phyloP scores from a whole-genome alignment of 2,797 vertebrate species.

The Distichodus sexfasciatus region DNA sequence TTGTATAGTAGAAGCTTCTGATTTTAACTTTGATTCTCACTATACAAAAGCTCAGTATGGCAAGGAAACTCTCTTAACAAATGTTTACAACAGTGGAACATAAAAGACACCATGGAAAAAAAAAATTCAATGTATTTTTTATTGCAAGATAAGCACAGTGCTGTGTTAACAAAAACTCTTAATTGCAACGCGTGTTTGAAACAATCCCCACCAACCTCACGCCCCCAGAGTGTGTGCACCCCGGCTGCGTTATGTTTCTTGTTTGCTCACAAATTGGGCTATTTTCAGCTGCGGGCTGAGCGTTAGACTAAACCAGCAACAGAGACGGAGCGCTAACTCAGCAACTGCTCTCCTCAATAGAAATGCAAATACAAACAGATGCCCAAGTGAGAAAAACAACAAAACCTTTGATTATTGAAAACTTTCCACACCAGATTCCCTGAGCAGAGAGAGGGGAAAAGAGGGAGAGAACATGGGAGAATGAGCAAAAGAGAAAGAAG shows the following conservation, averaged over 20 bases:
- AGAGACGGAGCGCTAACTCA: constrained; percentile 67
- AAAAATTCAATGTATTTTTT: constrained; percentile 59
- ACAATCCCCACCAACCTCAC: constrained; percentile 64
- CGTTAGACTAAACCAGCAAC: constrained; percentile 67
- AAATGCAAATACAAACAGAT: constrained; percentile 78
- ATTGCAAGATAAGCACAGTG: constrained; percentile 67
- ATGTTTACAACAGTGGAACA: constrained; percentile 46
- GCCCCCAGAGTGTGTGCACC: constrained; percentile 61
- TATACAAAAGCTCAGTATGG: constrained; percentile 23
- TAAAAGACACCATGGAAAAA: constrained; percentile 39
- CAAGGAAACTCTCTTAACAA: constrained; percentile 46
- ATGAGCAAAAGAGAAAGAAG: too few relatives aligned
- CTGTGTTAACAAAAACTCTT: constrained; percentile 66
- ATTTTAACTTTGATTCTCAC: neutral
- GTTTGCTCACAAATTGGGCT: constrained; percentile 82
- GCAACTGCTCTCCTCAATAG: constrained; percentile 69
- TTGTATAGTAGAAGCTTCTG: neutral
- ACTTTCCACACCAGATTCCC: constrained; percentile 68
- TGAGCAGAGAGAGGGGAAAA: constrained; percentile 61
- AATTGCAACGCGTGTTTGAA: constrained; percentile 65
- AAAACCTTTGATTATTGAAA: constrained; percentile 68
- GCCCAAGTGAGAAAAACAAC: constrained; percentile 70
- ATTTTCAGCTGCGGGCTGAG: constrained; percentile 68
- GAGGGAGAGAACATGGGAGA: too few relatives aligned
- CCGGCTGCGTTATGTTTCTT: constrained; percentile 64